Percentiles rank a stretch among this genome's conserved stretches.
Conservation (phyloP, 2,797 vertebrate genomes). For the Dipus sagitta region DNA sequence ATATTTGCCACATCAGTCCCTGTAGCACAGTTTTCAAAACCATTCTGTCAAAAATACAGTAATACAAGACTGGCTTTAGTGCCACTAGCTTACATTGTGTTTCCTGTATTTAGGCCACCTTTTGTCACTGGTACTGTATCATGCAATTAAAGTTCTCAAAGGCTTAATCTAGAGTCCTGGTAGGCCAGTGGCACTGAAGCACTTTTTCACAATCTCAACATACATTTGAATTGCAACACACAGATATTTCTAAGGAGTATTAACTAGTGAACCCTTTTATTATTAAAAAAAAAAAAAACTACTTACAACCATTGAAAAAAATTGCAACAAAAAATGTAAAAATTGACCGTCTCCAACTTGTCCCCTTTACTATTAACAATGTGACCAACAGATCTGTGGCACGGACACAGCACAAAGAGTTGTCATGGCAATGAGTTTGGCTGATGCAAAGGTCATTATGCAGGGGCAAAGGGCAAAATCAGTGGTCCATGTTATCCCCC, state of each 20-base stretch:
- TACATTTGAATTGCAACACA: slow-evolving; percentile 93
- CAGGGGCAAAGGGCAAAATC: slow-evolving; percentile 91
- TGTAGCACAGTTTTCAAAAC: slow-evolving; percentile 92
- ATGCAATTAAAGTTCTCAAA: slow-evolving; percentile 85
- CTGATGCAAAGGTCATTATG: slow-evolving; percentile 92
- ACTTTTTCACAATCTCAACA: slow-evolving; percentile 91
- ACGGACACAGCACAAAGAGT: slow-evolving; percentile 92
- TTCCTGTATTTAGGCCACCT: slow-evolving; percentile 83
- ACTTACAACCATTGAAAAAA: slow-evolving; percentile 91
- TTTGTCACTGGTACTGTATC: slow-evolving; percentile 84
- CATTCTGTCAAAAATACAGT: slow-evolving; percentile 93
- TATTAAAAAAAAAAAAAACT: slow-evolving; percentile 86
- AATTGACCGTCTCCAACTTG: slow-evolving; percentile 93
- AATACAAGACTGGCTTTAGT: slow-evolving; percentile 93
- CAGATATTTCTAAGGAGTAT: slow-evolving; percentile 92
- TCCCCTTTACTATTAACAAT: slow-evolving; percentile 91
- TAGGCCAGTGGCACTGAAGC: slow-evolving; percentile 91
- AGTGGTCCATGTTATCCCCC: slow-evolving; percentile 89
- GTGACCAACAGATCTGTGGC: slow-evolving; percentile 91
- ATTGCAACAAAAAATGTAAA: slow-evolving; percentile 91
- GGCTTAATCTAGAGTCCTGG: slow-evolving; percentile 83
- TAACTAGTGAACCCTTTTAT: slow-evolving; percentile 93
- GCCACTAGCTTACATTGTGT: slow-evolving; percentile 92
- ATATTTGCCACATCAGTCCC: slow-evolving; percentile 92
- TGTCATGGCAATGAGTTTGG: slow-evolving; percentile 92